Evolutionary conservation across 1,140 invertebrate genomes (phyloP), one percentile per base, ranked within the genome.

Genomic region (Calephelis nemesis): DNA sequence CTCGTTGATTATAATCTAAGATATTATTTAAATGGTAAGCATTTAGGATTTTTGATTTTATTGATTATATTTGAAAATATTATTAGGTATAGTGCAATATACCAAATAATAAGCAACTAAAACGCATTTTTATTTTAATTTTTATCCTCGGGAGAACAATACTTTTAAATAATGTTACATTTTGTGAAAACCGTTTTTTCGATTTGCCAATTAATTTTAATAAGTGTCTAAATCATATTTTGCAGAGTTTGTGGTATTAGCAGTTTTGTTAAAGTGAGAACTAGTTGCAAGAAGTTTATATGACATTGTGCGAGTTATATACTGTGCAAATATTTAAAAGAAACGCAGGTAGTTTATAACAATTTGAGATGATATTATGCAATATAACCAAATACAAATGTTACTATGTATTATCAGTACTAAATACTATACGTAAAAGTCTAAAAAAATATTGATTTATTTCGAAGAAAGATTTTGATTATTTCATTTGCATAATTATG

Each of bases 11-110:
- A 50, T 50, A 50, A 50, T 50, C 49, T 50, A 7, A 50, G 49
- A 50, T 50, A 13, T 50, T 15, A 50, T 50, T 50, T 13, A 7
- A 49, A 50, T 50, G 49, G 49, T 13, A 50, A 50, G 49, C 49
- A 50, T 50, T 50, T 13, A 50, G 49, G 49, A 50, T 15, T 50
- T 50, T 50, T 13, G 49, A 50, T 50, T 50, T 50, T 50, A 50
- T 50, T 13, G 49, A 50, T n/a, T 50, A 50, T 13, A 50, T n/a
- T 50, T 7, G 7, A 15, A 13, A 50, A 50, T 50, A 45, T 45
- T 45, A 45, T 7, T 15, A 50, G n/a, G 13, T 50, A 15, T 50
- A n/a, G 49, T 50, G 49, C 49, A 50, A 50, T 15, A 8, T 15
- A 13, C n/a, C n/a, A 50, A 50, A 50, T 13, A 50, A 50, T 13